Conservation (phyloP, 1,140 invertebrate species). For the Eumeta japonica region DNA sequence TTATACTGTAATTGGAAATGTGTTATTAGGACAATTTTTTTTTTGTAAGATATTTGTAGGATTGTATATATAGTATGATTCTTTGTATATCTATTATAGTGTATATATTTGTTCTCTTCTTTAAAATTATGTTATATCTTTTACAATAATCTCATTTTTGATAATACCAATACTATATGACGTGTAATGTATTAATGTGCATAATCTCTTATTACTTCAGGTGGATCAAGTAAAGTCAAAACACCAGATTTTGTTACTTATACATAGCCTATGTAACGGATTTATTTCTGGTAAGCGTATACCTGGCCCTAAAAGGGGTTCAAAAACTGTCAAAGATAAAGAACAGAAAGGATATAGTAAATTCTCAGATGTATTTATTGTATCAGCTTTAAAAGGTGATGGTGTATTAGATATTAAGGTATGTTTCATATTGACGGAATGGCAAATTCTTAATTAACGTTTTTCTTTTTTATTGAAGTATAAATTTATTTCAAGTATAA, state of each 20-base stretch:
- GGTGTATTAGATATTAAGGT: conserved; percentile 77
- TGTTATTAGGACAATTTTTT: conserved; percentile 1
- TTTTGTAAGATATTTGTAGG: background rate
- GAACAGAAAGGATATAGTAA: conserved; percentile 64
- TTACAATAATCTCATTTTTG: too few species aligned
- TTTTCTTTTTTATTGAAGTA: too few species aligned
- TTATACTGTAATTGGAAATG: too few species aligned
- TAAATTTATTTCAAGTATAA: too few species aligned
- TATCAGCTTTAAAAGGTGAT: conserved; percentile 78
- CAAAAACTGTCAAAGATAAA: too few species aligned
- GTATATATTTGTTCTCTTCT: too few species aligned
- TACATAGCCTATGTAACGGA: conserved; percentile 68
- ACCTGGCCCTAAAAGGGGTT: conserved; percentile 19
- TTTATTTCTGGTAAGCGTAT: conserved; percentile 51
- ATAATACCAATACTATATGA: too few species aligned
- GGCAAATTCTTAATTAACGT: too few species aligned
- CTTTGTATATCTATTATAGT: background rate
- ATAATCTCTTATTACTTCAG: conserved; percentile 47
- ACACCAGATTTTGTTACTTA: conserved; percentile 68
- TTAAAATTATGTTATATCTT: too few species aligned
- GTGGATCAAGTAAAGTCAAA: conserved; percentile 80
- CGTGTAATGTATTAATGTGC: too few species aligned
- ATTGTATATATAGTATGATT: background rate
- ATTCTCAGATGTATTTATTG: conserved; percentile 85
- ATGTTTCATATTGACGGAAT: conserved; percentile 29